Conservation (phyloP, 2,797 vertebrate species). For the Heliangelus exortis region DNA sequence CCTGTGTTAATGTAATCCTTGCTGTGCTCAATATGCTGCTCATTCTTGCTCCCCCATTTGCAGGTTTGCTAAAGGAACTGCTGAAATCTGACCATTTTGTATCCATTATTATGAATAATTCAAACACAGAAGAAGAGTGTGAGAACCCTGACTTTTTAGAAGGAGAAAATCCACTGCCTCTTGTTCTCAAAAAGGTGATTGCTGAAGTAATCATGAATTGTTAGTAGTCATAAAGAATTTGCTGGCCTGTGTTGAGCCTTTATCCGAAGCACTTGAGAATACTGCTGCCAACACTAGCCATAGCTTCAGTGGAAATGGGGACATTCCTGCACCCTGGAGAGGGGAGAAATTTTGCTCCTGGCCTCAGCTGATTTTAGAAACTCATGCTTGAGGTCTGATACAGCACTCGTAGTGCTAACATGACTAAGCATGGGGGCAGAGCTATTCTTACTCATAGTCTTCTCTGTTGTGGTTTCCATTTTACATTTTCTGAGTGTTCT, state of each 20-base stretch:
- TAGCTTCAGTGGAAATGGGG: neutral
- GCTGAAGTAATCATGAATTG: neutral
- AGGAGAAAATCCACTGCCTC: slow-evolving; percentile 84
- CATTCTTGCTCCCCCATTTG: neutral
- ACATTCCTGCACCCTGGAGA: neutral
- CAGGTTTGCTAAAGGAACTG: slow-evolving; percentile 88
- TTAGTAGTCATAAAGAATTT: neutral
- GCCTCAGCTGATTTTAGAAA: neutral
- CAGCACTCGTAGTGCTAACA: neutral
- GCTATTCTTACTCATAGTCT: neutral
- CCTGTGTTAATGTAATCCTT: neutral
- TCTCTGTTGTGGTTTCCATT: neutral
- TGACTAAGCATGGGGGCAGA: neutral
- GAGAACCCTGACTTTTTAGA: slow-evolving; percentile 63
- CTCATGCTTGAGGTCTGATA: neutral
- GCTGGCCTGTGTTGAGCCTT: neutral
- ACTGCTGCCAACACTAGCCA: neutral
- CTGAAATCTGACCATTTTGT: slow-evolving; percentile 84
- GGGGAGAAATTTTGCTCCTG: neutral
- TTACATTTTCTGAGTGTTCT: neutral
- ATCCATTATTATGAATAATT: slow-evolving; percentile 85
- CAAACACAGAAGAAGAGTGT: slow-evolving; percentile 46
- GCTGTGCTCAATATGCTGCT: neutral
- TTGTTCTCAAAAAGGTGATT: slow-evolving; percentile 93
- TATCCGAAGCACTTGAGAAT: neutral